Evolutionary conservation across 92 coral and sea anemone genomes (phyloP), one percentile per base, ranked within the genome.

Genomic region (Porites lobata): DNA sequence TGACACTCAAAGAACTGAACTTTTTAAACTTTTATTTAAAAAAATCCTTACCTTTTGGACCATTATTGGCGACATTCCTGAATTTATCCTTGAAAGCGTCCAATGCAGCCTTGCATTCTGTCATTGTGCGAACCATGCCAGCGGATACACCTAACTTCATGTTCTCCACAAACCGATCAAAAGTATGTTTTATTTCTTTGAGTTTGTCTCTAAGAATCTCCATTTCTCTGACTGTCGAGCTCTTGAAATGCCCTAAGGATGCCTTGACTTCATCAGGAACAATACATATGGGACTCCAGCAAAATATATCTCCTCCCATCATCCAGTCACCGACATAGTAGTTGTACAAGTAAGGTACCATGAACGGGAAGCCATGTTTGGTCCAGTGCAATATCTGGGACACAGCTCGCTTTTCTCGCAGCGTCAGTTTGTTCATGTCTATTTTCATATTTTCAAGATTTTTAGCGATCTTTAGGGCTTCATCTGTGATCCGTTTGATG

Each of bases 81-180:
- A 83, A 94, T 7, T 18, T 61, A 62, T 85, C 69, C 21, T 78
- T 84, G 3, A 94, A 72, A 6, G 94, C 88, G 8, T 82, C 79
- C 56, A 90, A 65, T 17, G 94, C 98, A 63, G 92, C 80, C 52
- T 76, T 72, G 57, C 98, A 94, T 17, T 90, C 92, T 69, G 78
- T 91, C 1, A 81, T 24, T 10, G 91, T 91, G 24, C 98, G 90
- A 20, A 94, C 98, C 98, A 94, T 94, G 11, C 98, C 98, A 17
- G 94, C 92, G 9, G 58, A 74, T 18, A 94, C 85, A 4, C 98
- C 98, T 19, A 93, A 57, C 65, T 50, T 75, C 68, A 88, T 75
- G 77, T 94, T 94, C 10, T 73, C 86, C 63, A 78, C 88, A 51
- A 83, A 89, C 52, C 80, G 88, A 19, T 29, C 75, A 57, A 93